Evolutionary conservation across 37 sponge, comb jelly and placozoan species (phyloP), one percentile per base, ranked within the genome.

Genomic region (Chondrilla cf. caribensis): DNA sequence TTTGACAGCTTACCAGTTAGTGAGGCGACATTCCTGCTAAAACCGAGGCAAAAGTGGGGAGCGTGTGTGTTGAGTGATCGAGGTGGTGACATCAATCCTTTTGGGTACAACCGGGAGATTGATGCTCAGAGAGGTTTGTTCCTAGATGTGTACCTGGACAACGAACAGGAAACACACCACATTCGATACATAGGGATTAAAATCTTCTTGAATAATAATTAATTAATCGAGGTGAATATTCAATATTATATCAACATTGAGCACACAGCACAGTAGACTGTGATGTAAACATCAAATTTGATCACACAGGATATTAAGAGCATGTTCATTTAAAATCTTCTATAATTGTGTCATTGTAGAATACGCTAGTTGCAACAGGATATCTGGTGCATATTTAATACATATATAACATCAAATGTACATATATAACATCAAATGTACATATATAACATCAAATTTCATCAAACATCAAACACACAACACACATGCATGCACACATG

Each of bases 91-190:
- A 42, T 73, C 44, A 73, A 73, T 25, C 25, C 76, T 4, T 17
- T 42, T 15, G 3, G 3, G 2, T 73, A 43, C 11, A 24, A 8
- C 2, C 18, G 24, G 15, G 36, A 4, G 2, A 1, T 73, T 17
- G 44, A 42, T 39, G 18, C 43, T 39, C 9, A 38, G 7, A 43
- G 44, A 21, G 43, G 40, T n/a, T 24, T 73, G 25, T 73, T 39
- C 6, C 76, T 73, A 2, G 76, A 73, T 73, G 76, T 73, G n/a
- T 73, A 73, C 44, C 24, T 73, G 76, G 76, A 73, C 41, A 43
- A 73, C 7, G 76, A 73, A 25, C 38, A 40, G 43, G 76, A 73
- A 42, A 38, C 40, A 9, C 76, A 73, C 11, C 36, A 73, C 25
- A 11, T 73, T 18, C 43, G 3, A 17, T 42, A 73, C 44, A 40